Base-by-base conservation (phyloP, 2,113 vertebrate genomes). In the Malaclemys terrapin region DNA sequence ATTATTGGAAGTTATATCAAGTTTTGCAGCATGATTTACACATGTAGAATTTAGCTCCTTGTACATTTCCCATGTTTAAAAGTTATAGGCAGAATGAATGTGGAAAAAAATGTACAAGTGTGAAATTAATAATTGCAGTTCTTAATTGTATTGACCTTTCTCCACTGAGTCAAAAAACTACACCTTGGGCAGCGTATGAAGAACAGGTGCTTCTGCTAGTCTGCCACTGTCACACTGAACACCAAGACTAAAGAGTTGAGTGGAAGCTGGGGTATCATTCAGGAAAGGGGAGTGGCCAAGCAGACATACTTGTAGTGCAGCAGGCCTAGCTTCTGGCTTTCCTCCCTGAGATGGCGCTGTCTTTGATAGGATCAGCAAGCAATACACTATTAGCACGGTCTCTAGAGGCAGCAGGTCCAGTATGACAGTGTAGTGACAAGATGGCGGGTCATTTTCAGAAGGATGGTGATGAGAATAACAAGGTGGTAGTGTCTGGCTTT, bases 21-120 rank as follows among this genome's bases (percentile, higher is more conserved):
- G 11, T 0, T 0, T 88, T 87, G 80, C 57, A 47, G 13, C 5
- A 1, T 85, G 10, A 57, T 38, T 86, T 45, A 17, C 0, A 5
- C 27, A 29, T 35, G 54, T 79, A 88, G 52, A 72, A 13, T 89
- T 92, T n/a, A 69, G 31, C 56, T 94, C 38, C 8, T 0, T 6
- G 8, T 1, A 0, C n/a, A 3, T 80, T 89, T 94, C 76, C 57
- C 83, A 69, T 35, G 29, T 87, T 42, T 20, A n/a, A 69, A 84
- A 8, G 3, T 16, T 47, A 89, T 27, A 78, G 84, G 62, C 57
- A 31, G 31, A 91, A 81, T 20, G 17, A 78, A 92, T 83, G 78
- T n/a, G 6, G 47, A 10, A 19, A 54, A 42, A 69, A 82, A 83
- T 29, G 5, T 6, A 31, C 47, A 20, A 31, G 81, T 49, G 13